Conservation (phyloP, 2,888 invertebrate genomes). For the Bombylius major region DNA sequence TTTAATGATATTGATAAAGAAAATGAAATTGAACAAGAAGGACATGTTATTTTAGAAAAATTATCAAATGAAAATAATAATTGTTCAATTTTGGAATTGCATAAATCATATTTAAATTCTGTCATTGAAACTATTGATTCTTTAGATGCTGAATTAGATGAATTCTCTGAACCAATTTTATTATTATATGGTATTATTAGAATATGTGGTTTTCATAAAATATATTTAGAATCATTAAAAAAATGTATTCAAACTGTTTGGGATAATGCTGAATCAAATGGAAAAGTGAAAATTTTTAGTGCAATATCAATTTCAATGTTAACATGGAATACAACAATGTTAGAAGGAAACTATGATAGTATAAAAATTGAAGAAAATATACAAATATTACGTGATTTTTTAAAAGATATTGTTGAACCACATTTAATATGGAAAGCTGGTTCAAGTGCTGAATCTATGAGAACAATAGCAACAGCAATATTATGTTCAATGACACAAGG, state of each 20-base stretch:
- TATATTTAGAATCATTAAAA: conserved; percentile 23
- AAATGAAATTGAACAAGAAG: conserved; percentile 9
- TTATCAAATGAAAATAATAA: conserved; percentile 16
- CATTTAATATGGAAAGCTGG: conserved; percentile 32
- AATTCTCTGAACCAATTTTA: conserved; percentile 28
- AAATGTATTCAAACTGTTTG: conserved; percentile 25
- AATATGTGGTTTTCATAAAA: conserved; percentile 22
- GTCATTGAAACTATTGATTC: conserved; percentile 26
- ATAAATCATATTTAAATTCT: conserved; percentile 23
- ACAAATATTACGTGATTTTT: conserved; percentile 20
- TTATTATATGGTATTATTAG: conserved; percentile 29
- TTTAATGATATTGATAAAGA: conserved; percentile 13
- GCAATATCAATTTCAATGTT: conserved; percentile 29
- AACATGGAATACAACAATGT: conserved; percentile 22
- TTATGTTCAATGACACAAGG: conserved; percentile 30
- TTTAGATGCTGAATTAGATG: conserved; percentile 28
- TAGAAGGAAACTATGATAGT: not conserved
- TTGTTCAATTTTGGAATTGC: conserved; percentile 18
- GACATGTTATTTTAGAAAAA: conserved; percentile 18
- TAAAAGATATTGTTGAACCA: conserved; percentile 24
- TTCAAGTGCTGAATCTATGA: conserved; percentile 29
- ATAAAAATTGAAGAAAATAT: conserved; percentile 20
- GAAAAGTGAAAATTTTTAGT: conserved; percentile 31
- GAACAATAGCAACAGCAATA: conserved; percentile 32
- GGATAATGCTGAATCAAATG: conserved; percentile 25